These are phyloP conservation scores for Calliphora vicina DNA, from an alignment of 1,140 invertebrate species.

Conservation along the genomic window DNA sequence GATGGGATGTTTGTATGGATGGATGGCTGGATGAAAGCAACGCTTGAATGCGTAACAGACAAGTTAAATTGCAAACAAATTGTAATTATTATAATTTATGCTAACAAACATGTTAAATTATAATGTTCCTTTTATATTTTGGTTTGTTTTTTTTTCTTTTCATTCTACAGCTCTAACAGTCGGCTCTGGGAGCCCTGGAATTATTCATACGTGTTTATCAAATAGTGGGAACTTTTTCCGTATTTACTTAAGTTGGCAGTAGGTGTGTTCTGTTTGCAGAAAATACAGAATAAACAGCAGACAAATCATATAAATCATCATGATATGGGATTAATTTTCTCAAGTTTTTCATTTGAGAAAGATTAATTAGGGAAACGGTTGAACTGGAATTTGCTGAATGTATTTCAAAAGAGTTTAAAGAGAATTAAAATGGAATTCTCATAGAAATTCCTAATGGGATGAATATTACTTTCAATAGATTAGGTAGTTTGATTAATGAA, in stretches of 20 bases:
- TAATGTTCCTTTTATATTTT: not conserved
- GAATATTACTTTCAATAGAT: too few species aligned
- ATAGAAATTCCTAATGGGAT: too few species aligned
- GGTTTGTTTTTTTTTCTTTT: not conserved
- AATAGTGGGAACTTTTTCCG: not conserved
- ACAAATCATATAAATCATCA: not conserved
- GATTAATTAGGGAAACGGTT: not conserved
- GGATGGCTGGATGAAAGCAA: not conserved
- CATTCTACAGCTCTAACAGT: not conserved
- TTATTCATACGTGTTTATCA: not conserved
- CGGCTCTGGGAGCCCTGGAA: not conserved
- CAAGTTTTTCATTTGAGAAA: not conserved
- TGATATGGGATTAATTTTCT: not conserved
- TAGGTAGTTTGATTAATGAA: too few species aligned
- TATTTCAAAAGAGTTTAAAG: too few species aligned
- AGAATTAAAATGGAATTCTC: too few species aligned
- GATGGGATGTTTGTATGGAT: not conserved
- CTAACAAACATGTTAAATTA: slow-evolving; percentile 17
- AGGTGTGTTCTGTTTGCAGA: not conserved
- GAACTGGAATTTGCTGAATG: not conserved
- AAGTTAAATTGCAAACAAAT: slow-evolving; percentile 17
- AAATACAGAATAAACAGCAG: not conserved
- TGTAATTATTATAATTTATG: slow-evolving; percentile 14
- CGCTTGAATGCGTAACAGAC: slow-evolving; percentile 8
- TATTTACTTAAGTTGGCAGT: not conserved